These are phyloP conservation scores for Actinernus sp. DNA, from an alignment of 92 coral and sea anemone species.

Conservation along the genomic window DNA sequence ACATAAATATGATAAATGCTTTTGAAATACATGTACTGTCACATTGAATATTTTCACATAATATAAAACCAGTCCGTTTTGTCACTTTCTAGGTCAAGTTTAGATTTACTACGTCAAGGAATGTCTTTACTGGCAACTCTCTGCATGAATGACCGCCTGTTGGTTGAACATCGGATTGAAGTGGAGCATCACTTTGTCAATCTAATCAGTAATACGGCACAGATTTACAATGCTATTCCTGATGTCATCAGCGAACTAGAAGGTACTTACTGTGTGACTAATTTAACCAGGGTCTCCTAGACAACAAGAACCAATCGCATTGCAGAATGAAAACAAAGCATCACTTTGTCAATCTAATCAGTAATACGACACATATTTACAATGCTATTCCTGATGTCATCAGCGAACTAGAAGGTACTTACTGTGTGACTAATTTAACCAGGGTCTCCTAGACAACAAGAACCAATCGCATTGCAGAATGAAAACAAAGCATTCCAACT, in stretches of 20 bases:
- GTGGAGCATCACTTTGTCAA: conserved; percentile 86
- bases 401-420: conserved; percentile 74
- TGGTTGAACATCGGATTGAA: conserved; percentile 75
- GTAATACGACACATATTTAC: conserved; percentile 60
- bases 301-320: too few species aligned
- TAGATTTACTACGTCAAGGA: conserved; percentile 65
- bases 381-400: conserved; percentile 58
- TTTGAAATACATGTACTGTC: too few species aligned
- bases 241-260: conserved; percentile 64
- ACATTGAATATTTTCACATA: too few species aligned
- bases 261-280: too few species aligned
- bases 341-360: conserved; percentile 70
- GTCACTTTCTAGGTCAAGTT: too few species aligned
- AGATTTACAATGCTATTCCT: conserved; percentile 68
- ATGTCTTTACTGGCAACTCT: conserved; percentile 68
- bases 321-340: conserved; percentile 82
- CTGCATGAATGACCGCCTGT: conserved; percentile 68
- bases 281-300: too few species aligned
- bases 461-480: too few species aligned
- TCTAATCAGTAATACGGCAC: conserved; percentile 56
- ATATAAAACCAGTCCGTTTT: too few species aligned
- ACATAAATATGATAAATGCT: too few species aligned
- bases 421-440: too few species aligned
- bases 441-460: too few species aligned
- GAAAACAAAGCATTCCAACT: conserved; percentile 84